These are phyloP conservation scores for Peromyscus eremicus DNA, from an alignment of 2,797 vertebrate genomes.

Conservation along the genomic window DNA sequence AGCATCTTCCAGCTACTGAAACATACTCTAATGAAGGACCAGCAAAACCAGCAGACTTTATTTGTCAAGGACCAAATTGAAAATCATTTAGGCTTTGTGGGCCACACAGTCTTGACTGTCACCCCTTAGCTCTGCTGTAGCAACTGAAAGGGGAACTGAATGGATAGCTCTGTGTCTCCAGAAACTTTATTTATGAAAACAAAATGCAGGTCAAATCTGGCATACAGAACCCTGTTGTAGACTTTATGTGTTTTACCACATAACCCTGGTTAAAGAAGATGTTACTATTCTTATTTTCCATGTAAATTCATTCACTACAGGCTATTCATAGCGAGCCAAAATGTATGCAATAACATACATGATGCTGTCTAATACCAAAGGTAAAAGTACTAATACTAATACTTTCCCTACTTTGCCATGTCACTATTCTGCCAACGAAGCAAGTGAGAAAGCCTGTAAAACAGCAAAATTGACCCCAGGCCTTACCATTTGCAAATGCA, in stretches of 20 bases:
- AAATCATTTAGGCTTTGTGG: constrained; percentile 44
- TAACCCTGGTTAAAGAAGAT: neutral
- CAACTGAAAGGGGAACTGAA: neutral
- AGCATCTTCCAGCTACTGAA: neutral
- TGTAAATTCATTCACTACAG: neutral
- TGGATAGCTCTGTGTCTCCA: neutral
- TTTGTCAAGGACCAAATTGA: neutral
- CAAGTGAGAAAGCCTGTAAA: neutral
- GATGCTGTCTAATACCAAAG: neutral
- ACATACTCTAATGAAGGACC: neutral
- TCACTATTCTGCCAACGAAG: neutral
- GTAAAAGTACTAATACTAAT: too few species aligned
- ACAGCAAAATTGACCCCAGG: neutral
- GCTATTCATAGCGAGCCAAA: neutral
- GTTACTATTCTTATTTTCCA: constrained; percentile 36
- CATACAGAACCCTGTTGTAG: neutral
- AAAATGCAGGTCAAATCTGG: neutral
- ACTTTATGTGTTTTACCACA: neutral
- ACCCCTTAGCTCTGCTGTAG: neutral
- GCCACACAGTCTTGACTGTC: neutral
- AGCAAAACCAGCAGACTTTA: constrained; percentile 32
- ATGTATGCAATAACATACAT: neutral
- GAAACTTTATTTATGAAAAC: constrained; percentile 38
- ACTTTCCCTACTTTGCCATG: neutral
- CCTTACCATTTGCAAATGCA: neutral